These are phyloP conservation scores for Acleris holmiana DNA, from an alignment of 2,888 invertebrate genomes.

Conservation along the genomic window DNA sequence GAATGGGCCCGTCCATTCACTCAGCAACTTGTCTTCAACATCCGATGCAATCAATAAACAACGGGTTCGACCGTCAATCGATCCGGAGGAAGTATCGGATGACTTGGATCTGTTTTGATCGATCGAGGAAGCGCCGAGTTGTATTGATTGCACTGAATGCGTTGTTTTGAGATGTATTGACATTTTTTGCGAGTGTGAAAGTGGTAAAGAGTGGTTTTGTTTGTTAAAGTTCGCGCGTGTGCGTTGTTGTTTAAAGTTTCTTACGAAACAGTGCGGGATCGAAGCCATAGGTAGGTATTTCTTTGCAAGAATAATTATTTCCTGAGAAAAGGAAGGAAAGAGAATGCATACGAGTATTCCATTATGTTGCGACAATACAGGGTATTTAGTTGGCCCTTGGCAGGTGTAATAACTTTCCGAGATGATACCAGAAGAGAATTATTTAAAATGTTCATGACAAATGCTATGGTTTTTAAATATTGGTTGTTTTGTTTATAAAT, in stretches of 20 bases:
- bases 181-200: constrained; percentile 1
- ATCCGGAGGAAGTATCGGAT: constrained; percentile 29
- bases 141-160: constrained; percentile 1
- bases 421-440: no score
- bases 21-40: background rate
- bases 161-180: constrained; percentile 1
- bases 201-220: background rate
- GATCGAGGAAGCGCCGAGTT: constrained; percentile 15
- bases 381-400: no score
- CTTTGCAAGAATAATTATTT: no score
- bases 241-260: background rate
- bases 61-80: constrained; percentile 2
- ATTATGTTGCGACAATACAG: no score
- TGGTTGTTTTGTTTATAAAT: no score
- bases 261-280: no score
- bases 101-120: constrained; percentile 9
- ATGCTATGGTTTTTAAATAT: no score
- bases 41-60: background rate
- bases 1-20: background rate
- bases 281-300: no score
- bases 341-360: no score
- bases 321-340: no score
- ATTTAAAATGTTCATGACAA: no score
- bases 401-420: no score
- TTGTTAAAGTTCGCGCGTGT: background rate